phyloP scores from a whole-genome alignment of 2,113 vertebrate genomes.

The Strigops habroptila region DNA sequence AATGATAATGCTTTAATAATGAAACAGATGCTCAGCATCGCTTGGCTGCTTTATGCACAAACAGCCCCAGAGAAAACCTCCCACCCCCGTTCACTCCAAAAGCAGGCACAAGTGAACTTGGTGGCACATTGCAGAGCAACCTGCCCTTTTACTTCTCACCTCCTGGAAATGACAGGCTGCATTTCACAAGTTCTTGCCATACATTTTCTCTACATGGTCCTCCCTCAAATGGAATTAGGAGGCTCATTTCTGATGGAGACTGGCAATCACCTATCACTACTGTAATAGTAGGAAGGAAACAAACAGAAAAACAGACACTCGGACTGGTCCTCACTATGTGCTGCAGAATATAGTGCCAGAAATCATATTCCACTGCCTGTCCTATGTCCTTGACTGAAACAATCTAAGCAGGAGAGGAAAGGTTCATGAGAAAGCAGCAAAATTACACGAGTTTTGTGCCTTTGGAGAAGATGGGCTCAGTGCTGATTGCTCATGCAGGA shows the following conservation, averaged over 20 bases:
- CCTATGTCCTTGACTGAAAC: not conserved
- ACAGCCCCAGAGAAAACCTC: not conserved
- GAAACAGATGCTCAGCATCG: constrained; percentile 28
- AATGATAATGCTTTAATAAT: constrained; percentile 45
- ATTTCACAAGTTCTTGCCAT: not conserved
- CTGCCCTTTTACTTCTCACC: not conserved
- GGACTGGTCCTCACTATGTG: not conserved
- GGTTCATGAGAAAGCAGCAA: not conserved
- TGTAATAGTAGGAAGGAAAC: not conserved
- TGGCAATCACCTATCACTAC: not conserved
- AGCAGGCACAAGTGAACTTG: not conserved
- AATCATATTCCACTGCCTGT: not conserved
- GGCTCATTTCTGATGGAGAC: not conserved
- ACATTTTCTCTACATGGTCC: not conserved
- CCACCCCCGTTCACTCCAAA: not conserved
- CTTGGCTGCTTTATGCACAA: not conserved
- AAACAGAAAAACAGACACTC: not conserved
- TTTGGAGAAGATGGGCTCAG: not conserved
- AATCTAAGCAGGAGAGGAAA: not conserved
- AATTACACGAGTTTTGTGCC: not conserved
- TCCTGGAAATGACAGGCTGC: not conserved
- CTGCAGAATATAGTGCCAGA: not conserved
- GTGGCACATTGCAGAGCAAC: not conserved
- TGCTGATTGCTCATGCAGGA: not conserved
- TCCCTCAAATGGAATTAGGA: not conserved